These are phyloP conservation scores for Andricus quercusramuli DNA, from an alignment of 2,888 invertebrate genomes.

Conservation along the genomic window DNA sequence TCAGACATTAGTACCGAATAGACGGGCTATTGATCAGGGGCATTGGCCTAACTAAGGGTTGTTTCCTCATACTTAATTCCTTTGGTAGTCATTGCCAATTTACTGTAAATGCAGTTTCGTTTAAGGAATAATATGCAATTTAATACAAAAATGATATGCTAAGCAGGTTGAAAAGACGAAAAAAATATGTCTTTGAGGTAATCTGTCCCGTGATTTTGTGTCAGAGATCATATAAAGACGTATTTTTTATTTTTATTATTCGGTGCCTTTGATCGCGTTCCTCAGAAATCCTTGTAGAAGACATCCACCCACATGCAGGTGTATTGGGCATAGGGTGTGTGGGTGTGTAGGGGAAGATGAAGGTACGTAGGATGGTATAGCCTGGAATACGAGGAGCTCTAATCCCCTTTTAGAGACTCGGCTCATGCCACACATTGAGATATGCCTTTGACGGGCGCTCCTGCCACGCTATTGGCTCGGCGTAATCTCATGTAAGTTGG, in stretches of 20 bases:
- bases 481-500: constrained; percentile 76
- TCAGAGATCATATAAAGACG: constrained; percentile 17
- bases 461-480: constrained; percentile 73
- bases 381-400: constrained; percentile 72
- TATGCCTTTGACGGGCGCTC: constrained; percentile 75
- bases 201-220: constrained; percentile 22
- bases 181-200: constrained; percentile 26
- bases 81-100: neutral
- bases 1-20: too few species aligned
- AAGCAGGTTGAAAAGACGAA: neutral
- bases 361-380: constrained; percentile 57
- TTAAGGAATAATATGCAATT: neutral
- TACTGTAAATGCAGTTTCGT: neutral
- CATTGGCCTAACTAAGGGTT: neutral
- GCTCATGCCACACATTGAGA: constrained; percentile 72
- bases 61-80: neutral
- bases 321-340: neutral
- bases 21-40: too few species aligned
- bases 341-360: constrained; percentile 21
- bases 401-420: constrained; percentile 76
- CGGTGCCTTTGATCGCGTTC: constrained; percentile 64
- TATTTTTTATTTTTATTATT: constrained; percentile 46
- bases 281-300: constrained; percentile 61
- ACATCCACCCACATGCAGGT: constrained; percentile 42
- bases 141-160: neutral